These are phyloP conservation scores for Cettia cetti DNA, from an alignment of 2,113 vertebrate species.

Conservation along the genomic window DNA sequence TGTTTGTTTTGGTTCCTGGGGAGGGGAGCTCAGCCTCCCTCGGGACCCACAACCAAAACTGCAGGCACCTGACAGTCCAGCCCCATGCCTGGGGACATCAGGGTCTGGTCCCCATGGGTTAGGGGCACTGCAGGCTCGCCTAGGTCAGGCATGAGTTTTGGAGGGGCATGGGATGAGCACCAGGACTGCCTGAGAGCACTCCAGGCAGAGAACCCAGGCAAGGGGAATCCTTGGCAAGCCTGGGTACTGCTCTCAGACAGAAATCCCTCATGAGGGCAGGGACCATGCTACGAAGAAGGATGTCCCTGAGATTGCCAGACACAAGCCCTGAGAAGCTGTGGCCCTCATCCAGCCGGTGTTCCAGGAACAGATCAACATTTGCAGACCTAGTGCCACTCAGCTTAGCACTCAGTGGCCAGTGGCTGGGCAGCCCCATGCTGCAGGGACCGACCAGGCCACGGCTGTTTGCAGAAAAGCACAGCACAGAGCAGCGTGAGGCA, in stretches of 20 bases:
- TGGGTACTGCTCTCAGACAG: not conserved
- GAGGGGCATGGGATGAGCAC: rapidly evolving
- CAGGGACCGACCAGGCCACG: not conserved
- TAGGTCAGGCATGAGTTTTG: rapidly evolving
- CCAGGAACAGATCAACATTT: rapidly evolving
- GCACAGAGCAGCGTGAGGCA: not conserved
- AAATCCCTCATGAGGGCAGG: rapidly evolving
- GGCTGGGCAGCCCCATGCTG: rapidly evolving
- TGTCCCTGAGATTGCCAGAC: not conserved
- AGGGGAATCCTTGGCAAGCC: not conserved
- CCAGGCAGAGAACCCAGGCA: rapidly evolving
- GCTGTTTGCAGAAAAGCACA: not conserved
- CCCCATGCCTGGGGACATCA: not conserved
- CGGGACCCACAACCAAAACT: not conserved
- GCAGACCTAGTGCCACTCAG: not conserved
- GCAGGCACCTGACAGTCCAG: not conserved
- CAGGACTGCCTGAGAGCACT: not conserved
- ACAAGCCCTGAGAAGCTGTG: rapidly evolving
- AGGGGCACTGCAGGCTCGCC: rapidly evolving
- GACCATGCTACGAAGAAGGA: not conserved
- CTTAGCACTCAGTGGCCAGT: rapidly evolving
- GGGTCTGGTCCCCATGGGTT: not conserved
- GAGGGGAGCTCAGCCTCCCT: not conserved
- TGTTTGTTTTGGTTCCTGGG: constrained; percentile 54
- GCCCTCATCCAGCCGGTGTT: not conserved